Base-by-base conservation (phyloP, 2,888 invertebrate genomes). In the Drosophila sordidula region DNA sequence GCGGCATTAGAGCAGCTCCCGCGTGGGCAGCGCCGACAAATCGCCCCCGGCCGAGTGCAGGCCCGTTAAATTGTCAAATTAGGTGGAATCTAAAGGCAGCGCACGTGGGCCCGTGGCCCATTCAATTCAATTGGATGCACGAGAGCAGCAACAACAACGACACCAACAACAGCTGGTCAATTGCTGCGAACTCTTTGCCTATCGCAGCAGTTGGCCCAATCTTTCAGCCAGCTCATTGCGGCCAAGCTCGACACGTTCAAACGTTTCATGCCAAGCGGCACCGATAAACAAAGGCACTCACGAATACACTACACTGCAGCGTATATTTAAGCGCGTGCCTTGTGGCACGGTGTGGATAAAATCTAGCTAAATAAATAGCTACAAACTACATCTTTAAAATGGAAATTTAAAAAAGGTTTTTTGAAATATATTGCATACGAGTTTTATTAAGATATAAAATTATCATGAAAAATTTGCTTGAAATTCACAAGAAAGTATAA, bases 1-100 rank as follows among this genome's bases (percentile, higher is more conserved):
- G 50, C 42, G 59, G 32, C 47, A 29, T 11, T 4, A 46, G 18
- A 41, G 44, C 51, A 55, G 32, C 42, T 18, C 22, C 4, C 41
- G 65, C 49, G 70, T 77, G 66, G 63, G 76, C 29, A 52, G 64
- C 45, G 46, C 29, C 61, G 42, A 66, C 56, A 59, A 57, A 41
- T 25, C 62, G 56, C 61, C 74, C 46, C 39, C 59, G 32, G 55
- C 47, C 26, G 50, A 59, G 47, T 62, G 63, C 74, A 44, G 56
- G 45, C 56, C 57, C 70, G 65, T 75, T 82, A 75, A 82, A 78
- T 66, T 80, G 82, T 85, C 83, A 85, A 82, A 85, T 82, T 80
- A 75, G 80, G 56, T 51, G 50, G 64, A 41, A 47, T 46, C 25
- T 16, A 34, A 44, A 46, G 41, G 32, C 16, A n/a, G 41, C 32